Conservation (phyloP, 2,797 vertebrate species). For the Thunnus albacares region DNA sequence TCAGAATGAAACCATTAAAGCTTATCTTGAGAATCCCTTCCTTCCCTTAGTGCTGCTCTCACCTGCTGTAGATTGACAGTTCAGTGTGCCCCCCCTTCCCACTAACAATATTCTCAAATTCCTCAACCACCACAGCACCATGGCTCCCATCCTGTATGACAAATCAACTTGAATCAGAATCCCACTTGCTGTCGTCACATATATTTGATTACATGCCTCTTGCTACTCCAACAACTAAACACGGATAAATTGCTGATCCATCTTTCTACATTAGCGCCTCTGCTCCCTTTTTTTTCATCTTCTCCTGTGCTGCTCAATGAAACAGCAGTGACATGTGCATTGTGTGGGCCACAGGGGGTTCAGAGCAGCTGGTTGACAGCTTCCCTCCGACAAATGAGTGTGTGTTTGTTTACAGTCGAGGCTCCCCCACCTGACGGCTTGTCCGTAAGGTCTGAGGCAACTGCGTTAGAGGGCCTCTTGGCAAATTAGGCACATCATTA, state of each 20-base stretch:
- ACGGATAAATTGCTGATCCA: slow-evolving; percentile 55
- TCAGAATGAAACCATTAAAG: slow-evolving; percentile 45
- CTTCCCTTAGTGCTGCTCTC: slow-evolving; percentile 23
- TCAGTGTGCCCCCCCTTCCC: slow-evolving; percentile 19
- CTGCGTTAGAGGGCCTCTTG: slow-evolving; percentile 57
- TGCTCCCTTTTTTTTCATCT: slow-evolving; percentile 31
- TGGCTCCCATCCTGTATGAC: slow-evolving; percentile 32
- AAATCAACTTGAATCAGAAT: slow-evolving; percentile 44
- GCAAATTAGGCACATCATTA: slow-evolving; percentile 73
- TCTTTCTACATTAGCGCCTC: slow-evolving; percentile 54
- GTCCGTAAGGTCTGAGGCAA: slow-evolving; percentile 58
- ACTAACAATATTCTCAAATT: slow-evolving; percentile 28
- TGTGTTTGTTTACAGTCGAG: slow-evolving; percentile 75
- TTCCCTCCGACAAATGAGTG: slow-evolving; percentile 74
- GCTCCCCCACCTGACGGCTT: slow-evolving; percentile 72
- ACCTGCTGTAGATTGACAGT: slow-evolving; percentile 38
- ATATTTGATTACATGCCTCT: slow-evolving; percentile 63
- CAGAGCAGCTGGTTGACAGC: slow-evolving; percentile 76
- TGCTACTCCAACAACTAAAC: slow-evolving; percentile 39
- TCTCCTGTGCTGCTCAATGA: slow-evolving; percentile 38
- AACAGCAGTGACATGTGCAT: slow-evolving; percentile 58
- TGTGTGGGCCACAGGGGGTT: slow-evolving; percentile 56
- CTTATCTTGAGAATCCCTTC: slow-evolving; percentile 32
- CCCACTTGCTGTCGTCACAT: slow-evolving; percentile 32
- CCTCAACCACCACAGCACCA: slow-evolving; percentile 7